Percentiles rank a stretch among this genome's conserved stretches.
phyloP scores from a whole-genome alignment of 2,888 invertebrate genomes.

The Troides helena region DNA sequence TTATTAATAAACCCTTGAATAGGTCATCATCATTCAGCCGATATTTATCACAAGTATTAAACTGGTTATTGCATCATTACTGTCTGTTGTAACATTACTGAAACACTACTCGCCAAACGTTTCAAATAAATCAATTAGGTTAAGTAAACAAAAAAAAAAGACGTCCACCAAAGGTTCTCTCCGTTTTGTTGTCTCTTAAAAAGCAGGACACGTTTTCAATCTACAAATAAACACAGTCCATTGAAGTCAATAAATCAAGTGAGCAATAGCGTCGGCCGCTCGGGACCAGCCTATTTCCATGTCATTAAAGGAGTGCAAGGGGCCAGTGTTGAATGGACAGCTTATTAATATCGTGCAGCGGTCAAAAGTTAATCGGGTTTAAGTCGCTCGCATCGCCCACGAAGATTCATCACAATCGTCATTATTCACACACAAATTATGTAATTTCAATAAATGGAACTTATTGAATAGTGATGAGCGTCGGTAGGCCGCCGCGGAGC shows the following conservation, averaged over 20 bases:
- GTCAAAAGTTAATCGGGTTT: slow-evolving; percentile 80
- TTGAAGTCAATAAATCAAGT: slow-evolving; percentile 35
- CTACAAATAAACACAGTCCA: slow-evolving; percentile 29
- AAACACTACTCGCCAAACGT: neutral
- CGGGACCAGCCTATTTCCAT: slow-evolving; percentile 58
- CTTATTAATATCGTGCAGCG: slow-evolving; percentile 74
- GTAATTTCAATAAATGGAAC: slow-evolving; percentile 80
- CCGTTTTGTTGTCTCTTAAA: slow-evolving; percentile 24
- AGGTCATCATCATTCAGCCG: too few relatives aligned
- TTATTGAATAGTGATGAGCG: slow-evolving; percentile 80
- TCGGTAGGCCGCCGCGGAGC: slow-evolving; percentile 69
- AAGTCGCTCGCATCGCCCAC: slow-evolving; percentile 78
- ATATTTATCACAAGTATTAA: neutral
- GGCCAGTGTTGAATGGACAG: slow-evolving; percentile 57
- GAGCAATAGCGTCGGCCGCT: slow-evolving; percentile 22
- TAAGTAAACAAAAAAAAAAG: slow-evolving; percentile 9
- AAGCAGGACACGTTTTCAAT: slow-evolving; percentile 30
- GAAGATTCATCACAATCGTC: slow-evolving; percentile 80
- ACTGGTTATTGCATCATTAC: neutral
- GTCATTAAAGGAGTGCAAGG: slow-evolving; percentile 57
- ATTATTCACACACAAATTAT: slow-evolving; percentile 81
- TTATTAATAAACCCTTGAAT: too few relatives aligned
- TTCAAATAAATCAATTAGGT: slow-evolving; percentile 23
- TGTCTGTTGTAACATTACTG: neutral
- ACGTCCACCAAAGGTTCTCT: slow-evolving; percentile 17